Percentiles rank a stretch among this genome's conserved stretches.
Conservation (phyloP, 2,113 vertebrate species). For the Saguinus midas region DNA sequence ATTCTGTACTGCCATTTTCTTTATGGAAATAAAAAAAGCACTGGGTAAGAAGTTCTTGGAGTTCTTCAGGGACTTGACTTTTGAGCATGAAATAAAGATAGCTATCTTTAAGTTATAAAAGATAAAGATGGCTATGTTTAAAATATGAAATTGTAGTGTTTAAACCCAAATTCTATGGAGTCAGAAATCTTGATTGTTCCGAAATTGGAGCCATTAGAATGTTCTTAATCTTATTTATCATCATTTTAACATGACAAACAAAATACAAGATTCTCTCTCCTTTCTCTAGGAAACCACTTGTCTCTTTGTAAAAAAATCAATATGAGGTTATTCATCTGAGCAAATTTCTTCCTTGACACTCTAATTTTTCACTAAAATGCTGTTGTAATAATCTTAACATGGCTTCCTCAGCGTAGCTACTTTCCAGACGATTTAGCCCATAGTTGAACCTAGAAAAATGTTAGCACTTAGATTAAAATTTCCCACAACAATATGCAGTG, state of each 20-base stretch:
- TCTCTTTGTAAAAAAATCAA: not conserved
- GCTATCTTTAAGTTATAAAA: not conserved
- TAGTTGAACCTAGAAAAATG: conserved; percentile 45
- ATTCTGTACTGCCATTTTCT: not conserved
- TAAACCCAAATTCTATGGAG: not conserved
- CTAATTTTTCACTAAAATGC: conserved; percentile 55
- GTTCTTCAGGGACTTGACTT: not conserved
- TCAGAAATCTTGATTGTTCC: conserved; percentile 34
- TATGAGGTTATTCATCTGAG: conserved; percentile 16
- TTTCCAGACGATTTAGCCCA: conserved; percentile 60
- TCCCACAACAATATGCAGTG: conserved; percentile 27
- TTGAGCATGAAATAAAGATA: not conserved
- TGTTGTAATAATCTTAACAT: conserved; percentile 41
- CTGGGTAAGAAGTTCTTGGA: not conserved
- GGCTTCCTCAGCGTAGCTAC: conserved; percentile 1
- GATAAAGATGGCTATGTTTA: not conserved
- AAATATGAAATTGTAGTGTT: not conserved
- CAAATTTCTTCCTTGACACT: conserved; percentile 16
- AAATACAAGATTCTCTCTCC: conserved; percentile 7
- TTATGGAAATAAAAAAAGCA: not conserved
- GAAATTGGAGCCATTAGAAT: conserved; percentile 13
- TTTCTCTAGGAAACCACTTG: not conserved
- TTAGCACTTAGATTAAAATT: conserved; percentile 29
- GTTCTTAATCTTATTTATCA: conserved; percentile 35
- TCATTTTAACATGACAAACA: conserved; percentile 5